Evolutionary conservation across 2,113 vertebrate genomes (phyloP), one percentile per base, ranked within the genome.

Genomic region (Gracilinanus agilis): DNA sequence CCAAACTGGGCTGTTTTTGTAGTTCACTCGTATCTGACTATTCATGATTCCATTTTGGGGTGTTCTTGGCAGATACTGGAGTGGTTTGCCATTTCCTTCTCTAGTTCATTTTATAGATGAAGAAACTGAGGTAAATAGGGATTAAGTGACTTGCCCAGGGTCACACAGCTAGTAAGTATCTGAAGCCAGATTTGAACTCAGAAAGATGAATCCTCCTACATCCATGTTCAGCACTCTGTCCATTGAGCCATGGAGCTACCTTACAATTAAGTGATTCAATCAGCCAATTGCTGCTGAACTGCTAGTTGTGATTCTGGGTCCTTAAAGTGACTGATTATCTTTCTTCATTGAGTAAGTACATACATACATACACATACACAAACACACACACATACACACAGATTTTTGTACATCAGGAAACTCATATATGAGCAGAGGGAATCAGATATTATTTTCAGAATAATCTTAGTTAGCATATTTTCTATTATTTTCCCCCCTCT

Each of bases 241-340:
- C 49, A 49, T 49, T 49, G 49, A 49, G 49, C 49, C 49, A 49
- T 49, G 49, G 49, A 49, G 49, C 49, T 54, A 88, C 1, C 34
- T 91, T 89, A 83, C 44, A 34, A 8, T 90, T n/a, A 94, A n/a
- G 13, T 54, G 40, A 83, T 25, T 53, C 9, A 95, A 54, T 44
- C 21, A 90, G 54, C 53, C 21, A 44, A 3, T 88, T 90, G 9
- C 53, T 49, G 49, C 24, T 94, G 21, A 34, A 58, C 54, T 53
- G 5, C 92, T 90, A 89, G 40, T 89, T 94, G 88, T 16, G 53
- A 75, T 55, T 94, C 61, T 90, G 29, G 61, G 40, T 75, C 12
- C 34, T 94, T 55, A 90, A 91, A 24, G 3, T 24, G 25, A 24
- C 54, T 83, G 24, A 23, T 11, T 90, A 90, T 58, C 8, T 90